Conservation (phyloP, 2,888 invertebrate genomes). For the Nomada lathburiana region DNA sequence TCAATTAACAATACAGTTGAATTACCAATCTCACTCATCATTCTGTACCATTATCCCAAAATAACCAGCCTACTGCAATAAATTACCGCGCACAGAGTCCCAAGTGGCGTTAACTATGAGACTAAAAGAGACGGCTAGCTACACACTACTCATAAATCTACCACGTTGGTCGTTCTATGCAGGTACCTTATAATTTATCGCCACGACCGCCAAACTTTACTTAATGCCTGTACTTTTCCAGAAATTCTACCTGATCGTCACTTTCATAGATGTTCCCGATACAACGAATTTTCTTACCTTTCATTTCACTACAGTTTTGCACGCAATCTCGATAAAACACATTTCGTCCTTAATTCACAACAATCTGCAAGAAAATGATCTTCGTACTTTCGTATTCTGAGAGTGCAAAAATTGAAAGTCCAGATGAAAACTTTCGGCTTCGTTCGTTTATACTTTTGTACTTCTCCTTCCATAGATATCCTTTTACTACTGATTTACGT, state of each 20-base stretch:
- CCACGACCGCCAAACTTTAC: conserved; percentile 2
- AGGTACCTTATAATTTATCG: conserved; percentile 10
- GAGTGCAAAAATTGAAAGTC: too few species aligned
- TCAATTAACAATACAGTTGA: neutral
- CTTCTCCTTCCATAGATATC: too few species aligned
- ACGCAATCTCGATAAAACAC: neutral
- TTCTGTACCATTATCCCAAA: neutral
- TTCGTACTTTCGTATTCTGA: too few species aligned
- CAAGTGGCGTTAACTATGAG: neutral
- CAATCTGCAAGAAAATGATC: neutral
- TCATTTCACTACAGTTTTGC: neutral
- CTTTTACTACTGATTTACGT: too few species aligned
- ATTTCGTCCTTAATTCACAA: neutral
- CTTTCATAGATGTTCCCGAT: neutral
- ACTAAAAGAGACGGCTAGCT: conserved; percentile 9
- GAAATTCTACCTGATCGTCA: conserved; percentile 1
- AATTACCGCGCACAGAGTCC: neutral
- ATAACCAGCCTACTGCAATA: neutral
- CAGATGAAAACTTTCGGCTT: neutral
- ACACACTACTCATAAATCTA: conserved; percentile 15
- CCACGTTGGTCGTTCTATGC: neutral
- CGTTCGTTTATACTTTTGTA: neutral
- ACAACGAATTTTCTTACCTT: neutral
- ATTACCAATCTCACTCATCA: neutral
- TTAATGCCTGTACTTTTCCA: conserved; percentile 5